Conservation (phyloP, 2,888 invertebrate genomes). For the Halocaridina rubra region DNA sequence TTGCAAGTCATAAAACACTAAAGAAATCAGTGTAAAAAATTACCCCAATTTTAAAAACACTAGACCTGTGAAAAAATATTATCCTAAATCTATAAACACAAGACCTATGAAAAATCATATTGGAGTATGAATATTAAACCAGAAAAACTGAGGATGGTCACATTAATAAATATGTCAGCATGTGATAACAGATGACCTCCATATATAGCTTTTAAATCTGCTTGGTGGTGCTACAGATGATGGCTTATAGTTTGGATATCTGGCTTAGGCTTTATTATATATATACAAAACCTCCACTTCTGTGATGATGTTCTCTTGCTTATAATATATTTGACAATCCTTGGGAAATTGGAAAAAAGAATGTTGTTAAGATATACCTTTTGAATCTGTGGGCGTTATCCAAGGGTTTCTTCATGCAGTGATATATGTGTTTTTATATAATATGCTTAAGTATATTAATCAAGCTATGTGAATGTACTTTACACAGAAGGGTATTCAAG, state of each 20-base stretch:
- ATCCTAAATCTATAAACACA: too few relatives aligned
- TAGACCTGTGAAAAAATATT: too few relatives aligned
- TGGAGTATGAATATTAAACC: too few relatives aligned
- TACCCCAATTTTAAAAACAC: too few relatives aligned
- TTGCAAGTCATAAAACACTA: too few relatives aligned
- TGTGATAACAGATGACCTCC: not conserved
- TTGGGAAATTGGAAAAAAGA: not conserved
- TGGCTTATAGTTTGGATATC: not conserved
- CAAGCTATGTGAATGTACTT: not conserved
- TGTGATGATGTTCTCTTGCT: conserved; percentile 27
- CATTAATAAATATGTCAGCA: too few relatives aligned
- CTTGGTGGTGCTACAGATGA: conserved; percentile 3
- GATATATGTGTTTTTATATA: not conserved
- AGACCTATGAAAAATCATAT: too few relatives aligned
- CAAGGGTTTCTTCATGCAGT: not conserved
- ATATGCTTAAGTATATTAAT: not conserved
- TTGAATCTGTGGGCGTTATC: too few relatives aligned
- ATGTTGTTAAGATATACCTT: not conserved
- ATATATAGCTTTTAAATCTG: not conserved
- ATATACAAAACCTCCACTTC: conserved; percentile 1
- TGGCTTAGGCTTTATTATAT: not conserved
- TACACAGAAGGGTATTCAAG: not conserved
- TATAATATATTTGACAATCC: conserved; percentile 3
- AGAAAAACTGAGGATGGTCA: too few relatives aligned
- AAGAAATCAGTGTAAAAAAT: too few relatives aligned